Evolutionary conservation across 2,888 invertebrate genomes (phyloP).

Genomic region (Germaria angustata): DNA sequence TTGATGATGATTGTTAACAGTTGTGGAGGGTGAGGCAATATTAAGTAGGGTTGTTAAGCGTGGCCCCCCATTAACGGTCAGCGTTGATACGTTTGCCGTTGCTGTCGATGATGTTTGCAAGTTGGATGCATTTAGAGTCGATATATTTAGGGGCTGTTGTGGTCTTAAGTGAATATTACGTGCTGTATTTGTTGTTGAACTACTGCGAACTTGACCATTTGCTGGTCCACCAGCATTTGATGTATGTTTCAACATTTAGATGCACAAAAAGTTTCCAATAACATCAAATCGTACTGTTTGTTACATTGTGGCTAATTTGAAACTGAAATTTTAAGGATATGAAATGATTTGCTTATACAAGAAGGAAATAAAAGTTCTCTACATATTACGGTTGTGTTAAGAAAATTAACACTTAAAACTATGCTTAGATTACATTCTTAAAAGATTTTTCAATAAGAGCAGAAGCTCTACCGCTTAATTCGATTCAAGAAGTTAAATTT

Average conservation of each 20-base stretch:
- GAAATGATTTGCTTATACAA: no score
- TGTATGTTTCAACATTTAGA: slow-evolving; percentile 76
- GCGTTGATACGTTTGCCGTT: slow-evolving; percentile 57
- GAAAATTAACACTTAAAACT: no score
- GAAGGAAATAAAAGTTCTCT: neutral
- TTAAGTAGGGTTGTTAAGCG: slow-evolving; percentile 79
- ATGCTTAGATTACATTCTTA: no score
- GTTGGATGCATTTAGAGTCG: slow-evolving; percentile 81
- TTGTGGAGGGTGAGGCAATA: slow-evolving; percentile 70
- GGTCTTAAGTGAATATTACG: slow-evolving; percentile 77
- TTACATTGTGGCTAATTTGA: slow-evolving; percentile 37
- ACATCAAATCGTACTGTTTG: neutral
- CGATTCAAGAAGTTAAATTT: no score
- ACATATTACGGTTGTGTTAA: neutral
- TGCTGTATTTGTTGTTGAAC: slow-evolving; percentile 64
- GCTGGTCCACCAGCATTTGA: slow-evolving; percentile 73
- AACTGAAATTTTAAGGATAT: slow-evolving; percentile 33
- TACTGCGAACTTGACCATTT: slow-evolving; percentile 69
- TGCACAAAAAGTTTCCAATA: neutral
- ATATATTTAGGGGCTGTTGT: slow-evolving; percentile 85
- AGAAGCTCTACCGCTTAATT: no score
- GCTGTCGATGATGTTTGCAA: slow-evolving; percentile 64
- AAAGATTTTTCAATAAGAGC: no score
- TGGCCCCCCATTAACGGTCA: slow-evolving; percentile 75
- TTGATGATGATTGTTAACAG: slow-evolving; percentile 34